Evolutionary conservation across 1,140 invertebrate species (phyloP), one percentile per base, ranked within the genome.

Genomic region (Drosophila subpulchrella): DNA sequence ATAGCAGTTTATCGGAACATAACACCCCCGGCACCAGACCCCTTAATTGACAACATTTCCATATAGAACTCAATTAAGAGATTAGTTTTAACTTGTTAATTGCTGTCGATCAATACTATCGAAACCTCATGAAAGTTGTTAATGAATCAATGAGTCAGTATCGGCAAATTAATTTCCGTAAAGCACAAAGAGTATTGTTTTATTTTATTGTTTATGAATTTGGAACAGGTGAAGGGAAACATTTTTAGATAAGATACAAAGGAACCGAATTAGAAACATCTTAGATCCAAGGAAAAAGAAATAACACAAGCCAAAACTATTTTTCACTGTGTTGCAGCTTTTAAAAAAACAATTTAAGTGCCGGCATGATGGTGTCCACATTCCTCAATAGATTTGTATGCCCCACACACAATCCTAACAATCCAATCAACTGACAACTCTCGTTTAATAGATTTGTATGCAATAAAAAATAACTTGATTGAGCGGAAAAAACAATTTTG

Each of bases 41-140:
- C 50, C 42, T 57, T 71, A 56, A 57, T 70, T 71, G 65, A 71
- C 50, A 42, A 57, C 53, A 70, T 70, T 70, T 57, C 44, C 51
- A 44, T 48, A 12, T 71, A 58, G 44, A 71, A 42, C 44, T 41
- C 65, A 71, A 71, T 71, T 71, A 58, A 71, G 20, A 48, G 53
- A 71, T 71, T 71, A 71, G 65, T 47, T 66, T 66, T 20, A 34
- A 41, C 38, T 38, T 47, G 54, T 17, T 54, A 58, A 30, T 42
- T 41, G 60, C 42, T 38, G 44, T 61, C 63, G 13, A 66, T 50
- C 55, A 66, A 60, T 41, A 32, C 34, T 15, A 42, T 42, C 30
- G 10, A 61, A 34, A 36, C 46, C 38, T 20, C 10, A 20, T 51
- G 59, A 53, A 58, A 66, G 54, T 58, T 32, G 27, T 32, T 32